These are phyloP conservation scores for Cirrhinus mrigala DNA, from an alignment of 2,797 vertebrate species.

Conservation along the genomic window DNA sequence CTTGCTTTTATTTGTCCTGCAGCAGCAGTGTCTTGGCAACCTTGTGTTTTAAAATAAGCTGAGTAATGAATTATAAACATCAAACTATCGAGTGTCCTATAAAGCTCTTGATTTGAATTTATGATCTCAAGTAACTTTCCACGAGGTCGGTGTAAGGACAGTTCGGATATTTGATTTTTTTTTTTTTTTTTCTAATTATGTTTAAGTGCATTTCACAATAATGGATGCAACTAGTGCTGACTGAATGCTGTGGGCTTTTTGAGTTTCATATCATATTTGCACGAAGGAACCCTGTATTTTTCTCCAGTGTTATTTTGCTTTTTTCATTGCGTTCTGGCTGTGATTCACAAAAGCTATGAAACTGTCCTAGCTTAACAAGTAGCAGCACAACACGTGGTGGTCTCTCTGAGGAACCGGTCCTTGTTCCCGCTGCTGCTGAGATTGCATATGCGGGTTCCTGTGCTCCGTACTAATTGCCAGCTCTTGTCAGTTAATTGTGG, in stretches of 20 bases:
- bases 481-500: slow-evolving; percentile 52
- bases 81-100: slow-evolving; percentile 44
- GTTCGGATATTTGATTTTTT: slow-evolving; percentile 37
- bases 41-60: slow-evolving; percentile 43
- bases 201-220: slow-evolving; percentile 36
- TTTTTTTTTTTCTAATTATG: slow-evolving; percentile 35
- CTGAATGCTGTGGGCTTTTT: slow-evolving; percentile 28
- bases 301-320: slow-evolving; percentile 5
- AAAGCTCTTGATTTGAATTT: slow-evolving; percentile 50
- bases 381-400: slow-evolving; percentile 2
- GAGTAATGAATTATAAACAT: slow-evolving; percentile 48
- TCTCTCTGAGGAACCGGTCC: neutral
- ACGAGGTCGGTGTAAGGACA: slow-evolving; percentile 40
- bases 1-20: slow-evolving; percentile 38
- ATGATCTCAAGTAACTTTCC: slow-evolving; percentile 41
- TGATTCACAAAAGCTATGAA: slow-evolving; percentile 6
- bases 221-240: slow-evolving; percentile 27
- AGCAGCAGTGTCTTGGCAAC: slow-evolving; percentile 38
- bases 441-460: slow-evolving; percentile 22
- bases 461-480: slow-evolving; percentile 43
- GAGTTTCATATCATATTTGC: slow-evolving; percentile 13
- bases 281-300: neutral
- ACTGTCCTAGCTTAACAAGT: slow-evolving; percentile 23
- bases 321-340: neutral
- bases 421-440: slow-evolving; percentile 25